phyloP scores from a whole-genome alignment of 2,113 vertebrate species.

The Oceanites oceanicus region DNA sequence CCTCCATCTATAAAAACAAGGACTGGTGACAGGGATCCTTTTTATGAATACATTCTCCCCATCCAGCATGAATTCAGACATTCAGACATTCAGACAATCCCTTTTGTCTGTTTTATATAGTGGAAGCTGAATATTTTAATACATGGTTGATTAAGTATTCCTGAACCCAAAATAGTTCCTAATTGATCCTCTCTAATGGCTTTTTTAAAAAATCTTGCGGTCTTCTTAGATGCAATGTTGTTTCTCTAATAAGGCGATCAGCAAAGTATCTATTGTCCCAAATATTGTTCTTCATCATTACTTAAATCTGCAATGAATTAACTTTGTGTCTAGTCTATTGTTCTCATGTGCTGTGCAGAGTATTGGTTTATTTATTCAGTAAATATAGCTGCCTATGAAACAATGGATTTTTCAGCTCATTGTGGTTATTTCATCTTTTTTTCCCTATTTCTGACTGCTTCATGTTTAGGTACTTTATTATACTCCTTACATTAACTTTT shows the following conservation, averaged over 20 bases:
- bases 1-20: not conserved
- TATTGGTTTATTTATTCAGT: not conserved
- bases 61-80: not conserved
- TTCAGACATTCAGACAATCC: not conserved
- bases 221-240: not conserved
- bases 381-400: not conserved
- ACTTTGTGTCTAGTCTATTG: not conserved
- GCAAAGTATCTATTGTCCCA: not conserved
- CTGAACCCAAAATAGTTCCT: not conserved
- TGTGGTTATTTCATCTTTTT: not conserved
- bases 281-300: not conserved
- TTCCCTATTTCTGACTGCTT: not conserved
- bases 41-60: not conserved
- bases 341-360: not conserved
- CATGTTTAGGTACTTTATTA: not conserved
- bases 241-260: not conserved
- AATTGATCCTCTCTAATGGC: not conserved
- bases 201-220: not conserved
- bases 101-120: not conserved
- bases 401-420: not conserved
- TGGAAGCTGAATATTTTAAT: not conserved
- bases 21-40: not conserved
- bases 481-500: not conserved
- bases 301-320: not conserved
- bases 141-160: rapidly evolving